phyloP scores from a whole-genome alignment of 2,797 vertebrate species.

The Sarcophilus harrisii region DNA sequence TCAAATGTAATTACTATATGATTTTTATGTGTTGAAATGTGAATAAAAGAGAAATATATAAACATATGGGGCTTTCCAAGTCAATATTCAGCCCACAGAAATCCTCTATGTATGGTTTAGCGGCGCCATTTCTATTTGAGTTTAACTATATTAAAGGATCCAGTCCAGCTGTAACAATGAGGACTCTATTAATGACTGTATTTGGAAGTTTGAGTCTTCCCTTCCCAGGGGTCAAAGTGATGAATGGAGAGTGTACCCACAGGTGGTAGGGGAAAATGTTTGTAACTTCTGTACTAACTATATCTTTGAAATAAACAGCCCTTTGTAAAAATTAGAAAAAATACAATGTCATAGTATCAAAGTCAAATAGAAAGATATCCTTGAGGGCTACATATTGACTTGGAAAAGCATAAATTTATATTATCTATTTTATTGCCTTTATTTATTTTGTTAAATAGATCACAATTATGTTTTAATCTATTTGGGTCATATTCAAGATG shows the following conservation, averaged over 20 bases:
- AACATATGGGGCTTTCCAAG: background rate
- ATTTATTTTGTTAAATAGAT: background rate
- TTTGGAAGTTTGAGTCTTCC: background rate
- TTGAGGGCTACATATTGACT: background rate
- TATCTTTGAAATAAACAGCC: background rate
- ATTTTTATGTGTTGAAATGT: background rate
- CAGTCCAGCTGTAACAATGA: background rate
- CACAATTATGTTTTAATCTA: too few species aligned
- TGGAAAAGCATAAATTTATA: background rate
- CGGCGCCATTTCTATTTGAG: background rate
- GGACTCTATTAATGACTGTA: background rate
- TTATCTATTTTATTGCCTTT: background rate
- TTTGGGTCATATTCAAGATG: too few species aligned
- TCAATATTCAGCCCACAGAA: background rate
- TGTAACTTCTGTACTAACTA: background rate
- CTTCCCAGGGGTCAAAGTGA: background rate
- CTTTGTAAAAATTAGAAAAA: background rate
- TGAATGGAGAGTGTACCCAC: background rate
- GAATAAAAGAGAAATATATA: background rate
- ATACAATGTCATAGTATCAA: background rate
- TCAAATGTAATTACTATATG: background rate
- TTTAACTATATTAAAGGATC: background rate
- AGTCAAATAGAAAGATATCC: background rate
- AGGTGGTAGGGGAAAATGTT: background rate
- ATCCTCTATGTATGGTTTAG: background rate